A percentile compares a stretch with the other conserved stretches of the same genome.
These are phyloP conservation scores for Xenentodon cancila DNA, from an alignment of 2,797 vertebrate species.

Conservation along the genomic window DNA sequence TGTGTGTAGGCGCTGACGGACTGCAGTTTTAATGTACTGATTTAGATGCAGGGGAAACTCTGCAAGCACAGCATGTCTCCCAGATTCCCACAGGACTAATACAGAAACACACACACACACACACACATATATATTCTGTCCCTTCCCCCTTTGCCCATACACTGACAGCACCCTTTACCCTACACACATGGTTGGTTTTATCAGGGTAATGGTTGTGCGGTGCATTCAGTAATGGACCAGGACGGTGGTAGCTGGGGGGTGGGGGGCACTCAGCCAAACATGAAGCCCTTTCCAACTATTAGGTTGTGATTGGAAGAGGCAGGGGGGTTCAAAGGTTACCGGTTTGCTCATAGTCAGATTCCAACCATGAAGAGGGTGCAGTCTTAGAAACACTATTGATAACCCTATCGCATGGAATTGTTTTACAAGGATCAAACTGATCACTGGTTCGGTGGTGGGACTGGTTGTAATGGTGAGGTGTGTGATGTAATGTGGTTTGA, in stretches of 20 bases:
- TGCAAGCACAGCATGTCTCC: constrained; percentile 50
- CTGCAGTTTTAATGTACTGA: constrained; percentile 70
- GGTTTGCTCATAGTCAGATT: constrained; percentile 47
- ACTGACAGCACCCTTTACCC: constrained; percentile 62
- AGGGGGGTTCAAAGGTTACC: constrained; percentile 55
- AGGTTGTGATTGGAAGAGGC: constrained; percentile 41
- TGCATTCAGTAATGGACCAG: constrained; percentile 53
- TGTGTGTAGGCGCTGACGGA: constrained; percentile 37
- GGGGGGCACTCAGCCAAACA: constrained; percentile 29
- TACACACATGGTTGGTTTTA: constrained; percentile 77
- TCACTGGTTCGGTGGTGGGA: background rate
- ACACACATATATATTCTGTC: constrained; percentile 25
- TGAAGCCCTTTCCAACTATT: constrained; percentile 45
- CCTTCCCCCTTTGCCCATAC: constrained; percentile 39
- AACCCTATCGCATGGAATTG: constrained; percentile 15
- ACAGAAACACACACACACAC: constrained; percentile 45
- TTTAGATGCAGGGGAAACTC: constrained; percentile 72
- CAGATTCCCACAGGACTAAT: constrained; percentile 64
- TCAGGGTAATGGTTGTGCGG: constrained; percentile 69
- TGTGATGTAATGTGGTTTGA: background rate
- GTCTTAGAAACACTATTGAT: constrained; percentile 40
- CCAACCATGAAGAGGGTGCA: constrained; percentile 22
- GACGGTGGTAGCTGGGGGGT: constrained; percentile 3
- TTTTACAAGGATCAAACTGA: constrained; percentile 11
- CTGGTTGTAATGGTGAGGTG: constrained; percentile 19